These are phyloP conservation scores for Pseudolycoriella hygida DNA, from an alignment of 2,888 invertebrate genomes.

Conservation along the genomic window DNA sequence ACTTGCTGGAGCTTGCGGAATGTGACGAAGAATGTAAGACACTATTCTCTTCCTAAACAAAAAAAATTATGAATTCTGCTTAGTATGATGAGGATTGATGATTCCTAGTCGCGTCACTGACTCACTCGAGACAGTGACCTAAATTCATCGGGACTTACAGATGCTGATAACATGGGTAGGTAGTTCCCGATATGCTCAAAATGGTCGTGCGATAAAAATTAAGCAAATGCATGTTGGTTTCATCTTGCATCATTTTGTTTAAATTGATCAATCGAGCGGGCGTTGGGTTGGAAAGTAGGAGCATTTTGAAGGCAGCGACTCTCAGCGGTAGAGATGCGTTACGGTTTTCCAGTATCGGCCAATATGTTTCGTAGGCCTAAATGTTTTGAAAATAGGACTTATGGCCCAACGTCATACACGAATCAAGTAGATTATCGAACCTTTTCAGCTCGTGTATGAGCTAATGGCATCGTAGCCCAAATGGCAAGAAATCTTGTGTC, in stretches of 20 bases:
- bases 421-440: neutral
- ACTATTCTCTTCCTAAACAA: constrained; percentile 43
- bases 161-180: constrained; percentile 45
- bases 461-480: constrained; percentile 31
- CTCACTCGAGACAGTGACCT: neutral
- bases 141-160: constrained; percentile 33
- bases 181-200: constrained; percentile 45
- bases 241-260: constrained; percentile 45
- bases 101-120: too few species aligned
- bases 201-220: constrained; percentile 55
- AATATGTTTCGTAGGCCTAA: constrained; percentile 34
- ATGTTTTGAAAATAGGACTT: neutral
- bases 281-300: constrained; percentile 44
- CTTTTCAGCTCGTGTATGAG: neutral
- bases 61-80: too few species aligned
- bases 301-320: constrained; percentile 43
- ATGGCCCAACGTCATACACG: constrained; percentile 4
- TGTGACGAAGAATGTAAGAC: constrained; percentile 43
- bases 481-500: constrained; percentile 45
- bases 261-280: constrained; percentile 47
- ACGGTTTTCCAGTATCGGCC: constrained; percentile 49
- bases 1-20: constrained; percentile 35
- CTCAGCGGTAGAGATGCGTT: constrained; percentile 48
- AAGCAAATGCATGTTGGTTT: constrained; percentile 43
- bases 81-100: too few species aligned